Conservation (phyloP, 2,113 vertebrate species). For the Scartelaos histophorus region DNA sequence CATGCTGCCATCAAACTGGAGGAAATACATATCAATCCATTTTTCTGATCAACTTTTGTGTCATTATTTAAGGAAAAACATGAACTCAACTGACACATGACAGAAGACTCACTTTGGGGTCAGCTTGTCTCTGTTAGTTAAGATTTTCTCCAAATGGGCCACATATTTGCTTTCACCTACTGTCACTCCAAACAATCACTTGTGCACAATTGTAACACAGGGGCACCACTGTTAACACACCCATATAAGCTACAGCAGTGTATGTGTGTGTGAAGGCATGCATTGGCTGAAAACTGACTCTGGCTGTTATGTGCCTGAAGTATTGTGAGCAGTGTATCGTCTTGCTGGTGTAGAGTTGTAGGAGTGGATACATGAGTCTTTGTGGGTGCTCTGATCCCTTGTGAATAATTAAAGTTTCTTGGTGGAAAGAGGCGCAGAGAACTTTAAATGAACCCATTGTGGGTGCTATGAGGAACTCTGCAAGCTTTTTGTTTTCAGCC, state of each 20-base stretch:
- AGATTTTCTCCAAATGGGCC: conserved; percentile 2
- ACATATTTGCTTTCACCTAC: conserved; percentile 14
- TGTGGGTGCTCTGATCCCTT: conserved; percentile 62
- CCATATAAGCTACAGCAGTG: conserved; percentile 13
- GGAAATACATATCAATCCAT: conserved; percentile 3
- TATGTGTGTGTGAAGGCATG: conserved; percentile 60
- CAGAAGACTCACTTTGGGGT: conserved; percentile 3
- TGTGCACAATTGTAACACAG: conserved; percentile 1
- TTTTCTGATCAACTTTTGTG: conserved; percentile 2
- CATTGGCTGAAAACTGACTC: conserved; percentile 69
- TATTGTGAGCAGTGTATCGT: conserved; percentile 67
- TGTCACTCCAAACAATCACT: conserved; percentile 23
- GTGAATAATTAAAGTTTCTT: conserved; percentile 76
- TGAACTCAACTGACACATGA: conserved; percentile 22
- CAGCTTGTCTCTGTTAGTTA: background rate
- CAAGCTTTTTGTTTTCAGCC: background rate
- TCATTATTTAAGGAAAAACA: conserved; percentile 28
- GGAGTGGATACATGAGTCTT: conserved; percentile 68
- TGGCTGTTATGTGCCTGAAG: conserved; percentile 62
- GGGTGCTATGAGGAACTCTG: background rate
- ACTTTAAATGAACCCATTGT: conserved; percentile 14
- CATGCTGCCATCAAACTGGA: conserved; percentile 16
- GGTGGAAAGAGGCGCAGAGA: conserved; percentile 35
- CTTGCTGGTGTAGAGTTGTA: conserved; percentile 65
- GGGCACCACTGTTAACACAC: conserved; percentile 12